These are phyloP conservation scores for Anoncus sp. DNA, from an alignment of 2,888 invertebrate species.

Conservation along the genomic window DNA sequence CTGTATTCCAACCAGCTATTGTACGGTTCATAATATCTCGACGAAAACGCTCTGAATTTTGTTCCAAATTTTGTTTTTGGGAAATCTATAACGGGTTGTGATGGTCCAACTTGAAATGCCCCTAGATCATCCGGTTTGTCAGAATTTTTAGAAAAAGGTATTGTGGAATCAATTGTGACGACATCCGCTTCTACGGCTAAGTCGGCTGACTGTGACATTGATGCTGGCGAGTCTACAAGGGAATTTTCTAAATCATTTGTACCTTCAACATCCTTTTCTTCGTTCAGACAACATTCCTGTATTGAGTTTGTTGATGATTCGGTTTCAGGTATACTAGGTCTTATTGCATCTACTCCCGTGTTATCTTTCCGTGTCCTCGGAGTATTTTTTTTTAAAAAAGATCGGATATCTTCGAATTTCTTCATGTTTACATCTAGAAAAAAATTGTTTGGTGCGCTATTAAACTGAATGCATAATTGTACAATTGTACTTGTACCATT, in stretches of 20 bases:
- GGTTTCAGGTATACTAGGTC: neutral
- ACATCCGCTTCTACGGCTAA: neutral
- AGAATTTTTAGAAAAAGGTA: neutral
- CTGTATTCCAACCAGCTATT: neutral
- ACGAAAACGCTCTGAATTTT: neutral
- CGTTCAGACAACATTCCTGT: too few relatives aligned
- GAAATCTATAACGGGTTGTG: neutral
- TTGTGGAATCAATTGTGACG: neutral
- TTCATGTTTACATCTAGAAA: neutral
- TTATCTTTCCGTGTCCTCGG: too few relatives aligned
- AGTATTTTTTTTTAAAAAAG: neutral
- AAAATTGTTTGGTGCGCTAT: too few relatives aligned
- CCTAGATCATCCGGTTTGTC: neutral
- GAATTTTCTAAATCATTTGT: too few relatives aligned
- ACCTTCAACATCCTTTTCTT: too few relatives aligned
- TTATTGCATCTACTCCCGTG: neutral
- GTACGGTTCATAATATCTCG: neutral
- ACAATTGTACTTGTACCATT: too few relatives aligned
- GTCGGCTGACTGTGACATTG: too few relatives aligned
- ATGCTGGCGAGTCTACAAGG: too few relatives aligned
- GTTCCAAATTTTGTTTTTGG: slow-evolving; percentile 4
- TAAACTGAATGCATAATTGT: too few relatives aligned
- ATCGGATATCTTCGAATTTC: slow-evolving; percentile 4
- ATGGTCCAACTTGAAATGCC: neutral
- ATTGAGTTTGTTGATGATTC: neutral